Percentiles rank a stretch among this genome's conserved stretches.
Conservation (phyloP, 2,888 invertebrate genomes). For the Drosophila nr. perissopoda region DNA sequence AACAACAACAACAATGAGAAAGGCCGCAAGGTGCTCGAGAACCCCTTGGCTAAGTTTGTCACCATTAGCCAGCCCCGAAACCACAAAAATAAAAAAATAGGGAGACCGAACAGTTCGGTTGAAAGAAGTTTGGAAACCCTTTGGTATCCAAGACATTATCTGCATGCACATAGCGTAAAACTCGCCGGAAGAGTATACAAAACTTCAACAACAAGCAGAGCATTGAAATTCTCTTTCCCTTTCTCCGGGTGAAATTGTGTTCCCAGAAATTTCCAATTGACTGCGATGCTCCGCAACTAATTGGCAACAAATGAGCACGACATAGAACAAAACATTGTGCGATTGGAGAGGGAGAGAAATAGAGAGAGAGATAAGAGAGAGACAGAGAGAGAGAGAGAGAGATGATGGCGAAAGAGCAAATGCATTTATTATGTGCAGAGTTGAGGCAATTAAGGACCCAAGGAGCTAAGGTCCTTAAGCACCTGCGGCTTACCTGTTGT, state of each 20-base stretch:
- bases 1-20: slow-evolving; percentile 13
- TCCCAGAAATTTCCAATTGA: slow-evolving; percentile 74
- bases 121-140: slow-evolving; percentile 7
- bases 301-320: slow-evolving; percentile 79
- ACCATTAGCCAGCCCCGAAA: slow-evolving; percentile 42
- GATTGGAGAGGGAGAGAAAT: slow-evolving; percentile 2
- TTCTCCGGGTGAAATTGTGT: slow-evolving; percentile 5
- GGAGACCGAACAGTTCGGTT: background rate
- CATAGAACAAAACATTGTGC: slow-evolving; percentile 32
- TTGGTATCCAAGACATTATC: background rate
- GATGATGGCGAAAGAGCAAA: slow-evolving; percentile 17
- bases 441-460: slow-evolving; percentile 23
- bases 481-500: slow-evolving; percentile 30
- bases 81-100: background rate
- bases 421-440: slow-evolving; percentile 60
- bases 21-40: slow-evolving; percentile 21
- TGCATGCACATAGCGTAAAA: background rate
- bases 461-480: slow-evolving; percentile 48
- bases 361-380: slow-evolving; percentile 1
- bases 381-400: background rate
- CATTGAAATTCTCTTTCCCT: slow-evolving; percentile 4
- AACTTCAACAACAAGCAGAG: slow-evolving; percentile 8
- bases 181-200: slow-evolving; percentile 6
- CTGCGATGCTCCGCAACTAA: slow-evolving; percentile 78
- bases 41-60: slow-evolving; percentile 62